These are phyloP conservation scores for Centruroides vittatus DNA, from an alignment of 1,140 invertebrate genomes.

Conservation along the genomic window DNA sequence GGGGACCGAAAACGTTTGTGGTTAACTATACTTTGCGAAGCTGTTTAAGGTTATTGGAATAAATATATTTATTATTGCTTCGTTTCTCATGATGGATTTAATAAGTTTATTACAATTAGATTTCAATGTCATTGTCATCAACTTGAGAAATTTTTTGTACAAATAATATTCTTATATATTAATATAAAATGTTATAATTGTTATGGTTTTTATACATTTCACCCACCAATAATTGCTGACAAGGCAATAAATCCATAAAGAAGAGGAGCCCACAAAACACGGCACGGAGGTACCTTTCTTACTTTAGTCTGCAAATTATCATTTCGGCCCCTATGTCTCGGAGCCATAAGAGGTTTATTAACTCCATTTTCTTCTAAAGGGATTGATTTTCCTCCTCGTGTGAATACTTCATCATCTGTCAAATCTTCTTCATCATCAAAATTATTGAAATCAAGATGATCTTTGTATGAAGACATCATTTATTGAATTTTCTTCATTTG, in stretches of 20 bases:
- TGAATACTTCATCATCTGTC: constrained; percentile 50
- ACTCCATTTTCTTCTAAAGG: constrained; percentile 47
- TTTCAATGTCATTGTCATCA: no score
- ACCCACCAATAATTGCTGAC: constrained; percentile 35
- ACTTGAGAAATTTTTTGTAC: no score
- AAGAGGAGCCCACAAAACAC: constrained; percentile 40
- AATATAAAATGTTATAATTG: background rate
- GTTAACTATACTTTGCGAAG: no score
- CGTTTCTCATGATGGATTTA: no score
- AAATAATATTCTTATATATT: background rate
- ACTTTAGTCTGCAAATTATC: constrained; percentile 14
- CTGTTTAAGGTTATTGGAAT: no score
- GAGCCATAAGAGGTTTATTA: constrained; percentile 59
- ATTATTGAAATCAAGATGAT: constrained; percentile 12
- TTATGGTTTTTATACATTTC: background rate
- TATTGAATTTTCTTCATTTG: background rate
- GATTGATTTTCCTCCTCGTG: constrained; percentile 49
- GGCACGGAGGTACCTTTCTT: constrained; percentile 31
- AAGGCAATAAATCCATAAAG: constrained; percentile 45
- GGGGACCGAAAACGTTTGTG: no score
- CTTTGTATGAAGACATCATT: constrained; percentile 17
- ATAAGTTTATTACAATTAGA: no score
- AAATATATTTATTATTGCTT: no score
- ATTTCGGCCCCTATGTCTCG: constrained; percentile 26
- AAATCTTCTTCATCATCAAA: constrained; percentile 18